These are phyloP conservation scores for Acronicta alni DNA, from an alignment of 2,888 invertebrate genomes.

Conservation along the genomic window DNA sequence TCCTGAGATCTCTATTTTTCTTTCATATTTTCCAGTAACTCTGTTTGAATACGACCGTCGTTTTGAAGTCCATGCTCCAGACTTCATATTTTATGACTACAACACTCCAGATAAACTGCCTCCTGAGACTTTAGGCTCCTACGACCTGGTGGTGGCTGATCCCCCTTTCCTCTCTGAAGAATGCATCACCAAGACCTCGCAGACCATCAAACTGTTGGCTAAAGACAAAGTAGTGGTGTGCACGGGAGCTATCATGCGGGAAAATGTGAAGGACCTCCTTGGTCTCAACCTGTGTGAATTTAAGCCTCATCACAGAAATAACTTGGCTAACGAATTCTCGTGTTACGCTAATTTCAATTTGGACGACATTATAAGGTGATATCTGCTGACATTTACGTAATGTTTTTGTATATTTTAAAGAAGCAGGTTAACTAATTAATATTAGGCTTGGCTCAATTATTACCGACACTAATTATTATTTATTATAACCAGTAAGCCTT, in stretches of 20 bases:
- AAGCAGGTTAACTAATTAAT: no score
- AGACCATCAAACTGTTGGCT: constrained; percentile 93
- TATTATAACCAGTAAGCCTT: no score
- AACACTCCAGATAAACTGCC: constrained; percentile 93
- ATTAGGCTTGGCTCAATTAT: no score
- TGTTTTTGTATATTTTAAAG: no score
- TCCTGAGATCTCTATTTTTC: no score
- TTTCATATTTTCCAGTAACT: constrained; percentile 90
- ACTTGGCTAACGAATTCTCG: constrained; percentile 97
- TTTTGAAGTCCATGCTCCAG: constrained; percentile 93
- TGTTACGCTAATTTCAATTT: constrained; percentile 97
- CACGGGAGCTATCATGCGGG: constrained; percentile 95
- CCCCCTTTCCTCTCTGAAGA: constrained; percentile 98
- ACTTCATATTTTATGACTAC: constrained; percentile 97
- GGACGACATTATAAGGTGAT: constrained; percentile 82
- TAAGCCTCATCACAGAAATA: constrained; percentile 95
- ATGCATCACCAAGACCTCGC: constrained; percentile 95
- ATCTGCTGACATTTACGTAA: neutral
- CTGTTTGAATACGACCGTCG: constrained; percentile 96
- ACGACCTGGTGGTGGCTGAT: constrained; percentile 96
- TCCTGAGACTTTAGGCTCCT: constrained; percentile 88
- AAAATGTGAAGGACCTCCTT: constrained; percentile 91
- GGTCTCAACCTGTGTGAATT: constrained; percentile 91
- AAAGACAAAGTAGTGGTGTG: constrained; percentile 95
- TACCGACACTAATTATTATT: no score